Evolutionary conservation across 1,140 invertebrate genomes (phyloP), one percentile per base, ranked within the genome.

Genomic region (Colletes latitarsis): DNA sequence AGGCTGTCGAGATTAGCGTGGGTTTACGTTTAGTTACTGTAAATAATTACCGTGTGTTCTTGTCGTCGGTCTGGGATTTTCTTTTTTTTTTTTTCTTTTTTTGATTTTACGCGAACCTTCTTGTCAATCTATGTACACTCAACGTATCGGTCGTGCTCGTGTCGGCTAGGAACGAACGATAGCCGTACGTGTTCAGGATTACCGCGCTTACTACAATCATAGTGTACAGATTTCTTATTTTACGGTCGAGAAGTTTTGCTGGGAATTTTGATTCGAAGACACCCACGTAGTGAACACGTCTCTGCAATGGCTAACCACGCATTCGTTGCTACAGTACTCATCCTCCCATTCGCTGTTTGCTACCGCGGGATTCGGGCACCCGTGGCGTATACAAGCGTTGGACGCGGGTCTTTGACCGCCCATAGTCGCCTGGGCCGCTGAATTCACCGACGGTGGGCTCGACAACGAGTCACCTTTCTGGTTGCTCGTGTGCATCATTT

Each of bases 271-370:
- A 94, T 97, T 97, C 78, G 96, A 95, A 64, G 97, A 96, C 82
- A 98, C 97, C 97, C 97, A 98, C 49, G 96, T 97, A 88, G 96
- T 97, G 94, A 98, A 98, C 62, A 98, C 97, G 93, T 98, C 97
- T 93, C 97, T 97, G 96, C 98, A 99, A 93, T 99, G 98, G 90
- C 96, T 98, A 86, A 99, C 98, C 80, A 99, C 98, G 94, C 98
- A 99, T 92, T 99, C 98, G 94, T 98, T 98, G 92, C 97, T 98
- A 94, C 98, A 99, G 93, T 99, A 99, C 93, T 99, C 98, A 91
- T 98, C 97, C 92, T 99, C 98, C 98, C 98, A 99, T 93, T 98
- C 98, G 69, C 96, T 96, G 93, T 97, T 98, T 60, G 97, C 95
- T 84, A 98, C 96, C 63, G 98, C 98, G 58, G 96, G 96, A 93